Conservation (phyloP, 2,113 vertebrate genomes). For the Phoenicopterus ruber region DNA sequence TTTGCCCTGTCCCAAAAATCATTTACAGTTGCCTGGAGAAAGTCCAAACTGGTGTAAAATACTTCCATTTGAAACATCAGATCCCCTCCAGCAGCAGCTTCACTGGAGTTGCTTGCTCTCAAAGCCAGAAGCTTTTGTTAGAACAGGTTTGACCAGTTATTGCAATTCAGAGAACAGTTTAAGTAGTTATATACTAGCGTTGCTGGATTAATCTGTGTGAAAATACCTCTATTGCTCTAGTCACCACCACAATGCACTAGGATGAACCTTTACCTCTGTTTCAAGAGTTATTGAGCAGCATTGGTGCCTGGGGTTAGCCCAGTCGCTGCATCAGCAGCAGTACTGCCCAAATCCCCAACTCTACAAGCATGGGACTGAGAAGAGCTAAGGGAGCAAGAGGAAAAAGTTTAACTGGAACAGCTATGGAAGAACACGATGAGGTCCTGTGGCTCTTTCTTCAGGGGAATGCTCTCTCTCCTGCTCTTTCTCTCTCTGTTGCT, state of each 20-base stretch:
- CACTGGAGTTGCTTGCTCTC: neutral
- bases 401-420: neutral
- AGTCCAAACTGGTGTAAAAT: neutral
- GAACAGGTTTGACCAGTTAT: slow-evolving; percentile 42
- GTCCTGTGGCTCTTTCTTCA: neutral
- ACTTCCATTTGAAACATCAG: neutral
- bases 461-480: neutral
- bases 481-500: neutral
- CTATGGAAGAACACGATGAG: neutral
- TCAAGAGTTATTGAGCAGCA: neutral
- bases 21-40: neutral
- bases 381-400: neutral
- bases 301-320: neutral
- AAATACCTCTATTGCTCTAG: neutral
- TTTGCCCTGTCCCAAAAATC: neutral
- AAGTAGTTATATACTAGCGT: neutral
- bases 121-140: neutral
- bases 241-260: neutral
- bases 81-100: neutral
- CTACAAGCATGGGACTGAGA: neutral
- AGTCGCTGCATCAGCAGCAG: neutral
- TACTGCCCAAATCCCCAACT: neutral
- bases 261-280: neutral
- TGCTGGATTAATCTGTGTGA: slow-evolving; percentile 8
- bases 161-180: neutral